Evolutionary conservation across 2,888 invertebrate species (phyloP), one percentile per base, ranked within the genome.

Genomic region (Ferdinandea cuprea): DNA sequence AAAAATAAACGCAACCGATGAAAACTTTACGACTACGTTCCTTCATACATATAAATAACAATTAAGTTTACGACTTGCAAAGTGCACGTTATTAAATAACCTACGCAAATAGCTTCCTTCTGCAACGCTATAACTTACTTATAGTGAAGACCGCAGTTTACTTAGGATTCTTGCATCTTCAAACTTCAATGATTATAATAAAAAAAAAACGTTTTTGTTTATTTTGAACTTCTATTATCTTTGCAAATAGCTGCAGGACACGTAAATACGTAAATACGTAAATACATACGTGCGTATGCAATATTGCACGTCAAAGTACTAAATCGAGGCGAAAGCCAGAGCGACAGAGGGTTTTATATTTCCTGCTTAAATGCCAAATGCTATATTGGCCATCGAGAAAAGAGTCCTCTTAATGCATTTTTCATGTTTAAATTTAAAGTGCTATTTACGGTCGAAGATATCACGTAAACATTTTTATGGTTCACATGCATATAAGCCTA

Each of bases 401-500:
- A 68, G 48, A 25, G 66, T 61, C 54, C 42, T 54, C 68, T 77
- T 83, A 83, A 83, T 83, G 83, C 83, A 83, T 66, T 83, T 83
- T 77, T 83, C 77, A 44, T 83, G 83, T 83, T 78, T 30, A 63
- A 77, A 40, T 83, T 83, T 78, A 77, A 83, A 83, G 78, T 83
- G 78, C 65, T 78, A 78, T 83, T 83, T 83, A 83, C 83, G 72
- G 73, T 77, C 83, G 66, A 78, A 61, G 61, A 68, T 73, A 78
- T 73, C 83, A 83, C 77, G 83, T 78, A 77, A 83, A 78, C 78
- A 83, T 72, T 83, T 42, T 83, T 77, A 83, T 73, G 72, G 72
- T 63, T 77, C 78, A 44, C 63, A 83, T 83, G 78, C 77, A 83
- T 78, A 72, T 50, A 59, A 59, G 76, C 48, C 63, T 65, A 69